Conservation (phyloP, 2,888 invertebrate species). For the Sarcophaga subvicina region DNA sequence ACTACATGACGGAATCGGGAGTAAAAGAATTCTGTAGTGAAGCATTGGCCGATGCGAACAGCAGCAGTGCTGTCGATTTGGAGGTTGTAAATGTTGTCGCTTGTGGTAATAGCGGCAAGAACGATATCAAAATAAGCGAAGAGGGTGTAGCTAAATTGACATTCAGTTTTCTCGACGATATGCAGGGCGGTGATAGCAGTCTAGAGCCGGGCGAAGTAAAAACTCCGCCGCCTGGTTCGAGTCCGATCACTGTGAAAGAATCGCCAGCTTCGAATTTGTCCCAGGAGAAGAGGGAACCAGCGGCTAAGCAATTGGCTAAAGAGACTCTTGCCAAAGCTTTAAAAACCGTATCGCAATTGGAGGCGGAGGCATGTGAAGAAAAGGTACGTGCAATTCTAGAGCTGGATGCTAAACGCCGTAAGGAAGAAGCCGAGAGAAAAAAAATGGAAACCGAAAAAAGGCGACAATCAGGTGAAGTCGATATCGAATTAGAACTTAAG, state of each 20-base stretch:
- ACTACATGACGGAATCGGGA: conserved; percentile 57
- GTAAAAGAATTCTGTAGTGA: conserved; percentile 22
- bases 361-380: conserved; percentile 73
- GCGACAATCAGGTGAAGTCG: conserved; percentile 60
- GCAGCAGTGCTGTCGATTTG: conserved; percentile 17
- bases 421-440: conserved; percentile 72
- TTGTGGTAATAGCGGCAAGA: conserved; percentile 60
- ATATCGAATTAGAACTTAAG: conserved; percentile 64
- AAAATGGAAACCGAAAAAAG: conserved; percentile 65
- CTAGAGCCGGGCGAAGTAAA: conserved; percentile 80
- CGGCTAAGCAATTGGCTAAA: conserved; percentile 40
- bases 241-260: conserved; percentile 45
- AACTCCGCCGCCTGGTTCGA: conserved; percentile 77
- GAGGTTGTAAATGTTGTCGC: conserved; percentile 28
- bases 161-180: conserved; percentile 74
- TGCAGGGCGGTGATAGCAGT: conserved; percentile 77
- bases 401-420: conserved; percentile 74
- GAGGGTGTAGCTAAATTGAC: conserved; percentile 73
- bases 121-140: conserved; percentile 70
- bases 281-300: conserved; percentile 20
- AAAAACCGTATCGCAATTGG: conserved; percentile 73
- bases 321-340: conserved; percentile 53
- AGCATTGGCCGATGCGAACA: conserved; percentile 13
- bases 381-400: conserved; percentile 75
- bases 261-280: conserved; percentile 56